Evolutionary conservation across 2,888 invertebrate species (phyloP), one percentile per base, ranked within the genome.

Genomic region (Troides oblongomaculatus): DNA sequence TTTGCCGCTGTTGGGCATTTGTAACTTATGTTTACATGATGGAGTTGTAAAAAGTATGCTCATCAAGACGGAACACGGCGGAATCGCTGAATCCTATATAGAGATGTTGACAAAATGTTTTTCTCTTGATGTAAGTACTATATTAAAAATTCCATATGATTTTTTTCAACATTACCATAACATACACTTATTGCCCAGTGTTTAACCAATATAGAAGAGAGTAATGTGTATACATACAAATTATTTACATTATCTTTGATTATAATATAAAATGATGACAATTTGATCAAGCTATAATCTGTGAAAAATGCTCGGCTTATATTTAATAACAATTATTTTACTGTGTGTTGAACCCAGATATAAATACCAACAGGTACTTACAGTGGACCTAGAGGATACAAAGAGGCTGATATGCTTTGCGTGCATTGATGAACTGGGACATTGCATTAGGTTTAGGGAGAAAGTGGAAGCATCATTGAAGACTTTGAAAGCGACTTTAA

Each of bases 1-100:
- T 1, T 74, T 91, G 71, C 92, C 92, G 7, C 74, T 89, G 66
- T 75, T 89, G 56, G 92, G 92, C 62, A 78, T 85, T 60, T 92
- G 92, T 74, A 91, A 86, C 81, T 84, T 92, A 73, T 92, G 92
- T 78, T 73, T 90, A 50, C 84, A 81, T 57, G 87, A 88, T 74
- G 90, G 90, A 21, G 82, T 84, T 30, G 90, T 90, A 10, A 85
- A 86, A 72, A 92, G 88, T 85, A 90, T 92, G 89, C 74, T 92
- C 56, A 69, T 85, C 18, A 79, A 77, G 2, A 77, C 86, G 70
- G 77, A 77, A 73, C 76, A 80, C 73, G 79, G 82, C 73, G 86
- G 83, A 56, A 79, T 72, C 46, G 71, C 76, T 0, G 87, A 87
- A 76, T 78, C 84, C 7, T 91, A 88, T 71, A 75, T 84, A 0